Conservation (phyloP, 2,113 vertebrate species). For the Anser brachyrhynchus region DNA sequence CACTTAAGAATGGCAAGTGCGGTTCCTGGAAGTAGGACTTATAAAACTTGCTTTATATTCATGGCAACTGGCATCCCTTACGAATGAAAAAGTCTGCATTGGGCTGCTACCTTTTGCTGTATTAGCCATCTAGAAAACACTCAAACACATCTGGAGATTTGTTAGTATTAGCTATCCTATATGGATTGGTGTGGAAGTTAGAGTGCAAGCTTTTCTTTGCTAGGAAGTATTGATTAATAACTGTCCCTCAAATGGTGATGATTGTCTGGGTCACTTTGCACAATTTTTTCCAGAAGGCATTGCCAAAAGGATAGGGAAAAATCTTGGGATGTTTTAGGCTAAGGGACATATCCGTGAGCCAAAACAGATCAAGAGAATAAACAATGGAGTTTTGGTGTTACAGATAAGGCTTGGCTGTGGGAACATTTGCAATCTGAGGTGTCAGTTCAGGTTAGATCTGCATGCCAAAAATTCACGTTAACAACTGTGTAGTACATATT, state of each 20-base stretch:
- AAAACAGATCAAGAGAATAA: background rate
- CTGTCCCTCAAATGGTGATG: background rate
- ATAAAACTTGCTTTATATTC: background rate
- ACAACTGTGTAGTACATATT: background rate
- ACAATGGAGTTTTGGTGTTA: accelerated
- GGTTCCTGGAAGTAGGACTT: background rate
- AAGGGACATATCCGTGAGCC: background rate
- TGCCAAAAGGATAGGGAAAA: background rate
- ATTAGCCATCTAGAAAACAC: background rate
- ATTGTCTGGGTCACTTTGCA: background rate
- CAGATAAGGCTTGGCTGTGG: background rate
- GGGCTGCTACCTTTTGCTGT: accelerated
- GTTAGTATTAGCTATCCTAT: background rate
- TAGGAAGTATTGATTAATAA: background rate
- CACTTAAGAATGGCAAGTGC: background rate
- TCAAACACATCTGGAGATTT: background rate
- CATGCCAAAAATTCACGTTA: background rate
- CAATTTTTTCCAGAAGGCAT: background rate
- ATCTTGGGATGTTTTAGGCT: background rate
- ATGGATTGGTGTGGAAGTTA: background rate
- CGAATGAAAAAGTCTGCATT: background rate
- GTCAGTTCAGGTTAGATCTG: background rate
- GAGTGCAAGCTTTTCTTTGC: background rate
- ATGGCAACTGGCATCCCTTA: background rate
- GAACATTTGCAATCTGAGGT: background rate